Base-by-base conservation (phyloP, 2,888 invertebrate species). In the Melanostoma mellinum region DNA sequence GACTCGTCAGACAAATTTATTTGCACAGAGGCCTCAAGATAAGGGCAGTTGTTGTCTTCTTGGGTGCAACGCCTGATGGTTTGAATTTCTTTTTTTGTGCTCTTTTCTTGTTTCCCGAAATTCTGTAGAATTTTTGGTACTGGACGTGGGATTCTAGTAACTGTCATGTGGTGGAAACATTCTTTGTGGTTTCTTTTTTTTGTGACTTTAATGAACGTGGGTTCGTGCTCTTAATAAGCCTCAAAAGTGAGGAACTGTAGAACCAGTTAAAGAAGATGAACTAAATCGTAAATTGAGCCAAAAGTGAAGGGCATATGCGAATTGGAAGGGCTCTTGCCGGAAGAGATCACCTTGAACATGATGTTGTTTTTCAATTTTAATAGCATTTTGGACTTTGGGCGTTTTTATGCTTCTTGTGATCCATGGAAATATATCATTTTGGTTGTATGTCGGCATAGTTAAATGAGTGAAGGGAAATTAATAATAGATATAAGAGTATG, bases 1-100 rank as follows among this genome's bases (percentile, higher is more conserved):
- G 53, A 69, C 35, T 35, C 72, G 8, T 60, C 72, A 56, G 72
- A 72, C 53, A 65, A 65, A 72, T 78, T 78, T 72, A 67, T 78
- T 72, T 67, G 65, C 46, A 8, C 42, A 10, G 36, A 8, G 35
- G 4, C 30, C 46, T 46, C 36, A 42, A 50, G 42, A 56, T 56
- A 42, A 69, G 53, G 32, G 35, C 40, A 68, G 67, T 46, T 9
- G 2, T 10, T 6, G 32, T 50, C 48, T 10, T 32, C 30, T 44
- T 40, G 42, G 53, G 67, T 40, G 30, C 44, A 40, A 33, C 42
- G 61, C 20, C 53, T 36, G 32, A 20, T 20, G 20, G 20, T 20
- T 20, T 33, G 55, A 10, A 0, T 36, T 20, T 8, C 36, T 46
- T 36, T 40, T 61, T 60, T 58, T 20, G 30, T 36, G 52, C 36